Evolutionary conservation across 2,113 vertebrate species (phyloP).

Genomic region (Leptosomus discolor): DNA sequence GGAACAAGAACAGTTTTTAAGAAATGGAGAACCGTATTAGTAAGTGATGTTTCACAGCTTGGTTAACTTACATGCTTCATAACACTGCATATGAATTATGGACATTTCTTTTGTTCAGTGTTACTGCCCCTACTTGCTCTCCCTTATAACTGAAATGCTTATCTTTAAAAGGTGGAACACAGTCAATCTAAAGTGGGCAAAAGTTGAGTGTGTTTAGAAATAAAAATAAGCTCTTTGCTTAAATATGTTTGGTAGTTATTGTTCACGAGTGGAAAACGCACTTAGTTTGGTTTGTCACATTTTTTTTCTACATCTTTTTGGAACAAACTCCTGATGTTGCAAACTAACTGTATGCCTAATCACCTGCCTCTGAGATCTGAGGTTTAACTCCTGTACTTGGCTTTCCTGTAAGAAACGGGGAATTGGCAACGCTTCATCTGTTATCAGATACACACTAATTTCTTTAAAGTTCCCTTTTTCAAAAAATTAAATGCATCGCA

Average conservation of each 20-base stretch:
- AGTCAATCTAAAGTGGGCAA: not conserved
- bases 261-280: not conserved
- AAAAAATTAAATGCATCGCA: not conserved
- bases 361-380: not conserved
- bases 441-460: not conserved
- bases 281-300: not conserved
- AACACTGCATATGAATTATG: not conserved
- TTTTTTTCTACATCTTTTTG: not conserved
- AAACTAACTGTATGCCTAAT: not conserved
- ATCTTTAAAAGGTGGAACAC: not conserved
- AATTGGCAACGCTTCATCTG: not conserved
- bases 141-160: not conserved
- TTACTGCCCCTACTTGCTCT: not conserved
- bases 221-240: not conserved
- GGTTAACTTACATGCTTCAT: not conserved
- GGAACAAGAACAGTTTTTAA: conserved; percentile 92
- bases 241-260: not conserved
- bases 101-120: not conserved
- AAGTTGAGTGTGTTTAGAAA: not conserved
- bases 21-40: conserved; percentile 94
- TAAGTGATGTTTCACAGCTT: conserved; percentile 61
- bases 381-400: not conserved
- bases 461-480: not conserved
- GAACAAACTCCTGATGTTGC: not conserved
- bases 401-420: not conserved